Evolutionary conservation across 2,888 invertebrate species (phyloP), one percentile per base, ranked within the genome.

Genomic region (Crocallis elinguaria): DNA sequence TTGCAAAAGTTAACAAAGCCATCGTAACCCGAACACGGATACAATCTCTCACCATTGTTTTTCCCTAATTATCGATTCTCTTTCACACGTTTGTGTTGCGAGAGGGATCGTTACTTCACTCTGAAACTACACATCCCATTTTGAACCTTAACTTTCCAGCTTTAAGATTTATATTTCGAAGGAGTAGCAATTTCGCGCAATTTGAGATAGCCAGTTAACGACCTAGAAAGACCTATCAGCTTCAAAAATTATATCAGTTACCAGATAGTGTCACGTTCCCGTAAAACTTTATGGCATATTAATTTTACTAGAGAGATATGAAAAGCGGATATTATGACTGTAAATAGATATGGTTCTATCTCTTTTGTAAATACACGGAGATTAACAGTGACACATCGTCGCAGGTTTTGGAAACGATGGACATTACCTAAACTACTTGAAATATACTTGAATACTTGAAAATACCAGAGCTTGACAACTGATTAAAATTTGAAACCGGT

Each of bases 41-140:
- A 54, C 43, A 46, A 52, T 43, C 50, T 48, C 23, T 32, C 38
- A 32, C 51, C 43, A 60, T 64, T 61, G 57, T 60, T 60, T 49
- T 61, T 45, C 49, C 46, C 14, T 57, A 52, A 59, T 57, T 56
- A 61, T 57, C 33, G 64, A 60, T 57, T 55, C 57, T 56, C 48
- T 60, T 54, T 59, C 59, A 51, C 57, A 59, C 58, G 58, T 37
- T 52, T 35, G 48, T 55, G 35, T 51, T 55, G 42, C 35, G 30
- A 48, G 9, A 35, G 25, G 8, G 12, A 14, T 38, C 27, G 8
- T 32, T 37, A 33, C 30, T 51, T 23, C 42, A 35, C 19, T 9
- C 16, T 5, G 14, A 7, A 21, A 42, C 12, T 16, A 2, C 23
- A 25, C 25, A 17, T n/a, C 23, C 13, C 21, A 51, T 14, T 14